These are phyloP conservation scores for Rhadina sibilatrix DNA, from an alignment of 2,113 vertebrate genomes.

Conservation along the genomic window DNA sequence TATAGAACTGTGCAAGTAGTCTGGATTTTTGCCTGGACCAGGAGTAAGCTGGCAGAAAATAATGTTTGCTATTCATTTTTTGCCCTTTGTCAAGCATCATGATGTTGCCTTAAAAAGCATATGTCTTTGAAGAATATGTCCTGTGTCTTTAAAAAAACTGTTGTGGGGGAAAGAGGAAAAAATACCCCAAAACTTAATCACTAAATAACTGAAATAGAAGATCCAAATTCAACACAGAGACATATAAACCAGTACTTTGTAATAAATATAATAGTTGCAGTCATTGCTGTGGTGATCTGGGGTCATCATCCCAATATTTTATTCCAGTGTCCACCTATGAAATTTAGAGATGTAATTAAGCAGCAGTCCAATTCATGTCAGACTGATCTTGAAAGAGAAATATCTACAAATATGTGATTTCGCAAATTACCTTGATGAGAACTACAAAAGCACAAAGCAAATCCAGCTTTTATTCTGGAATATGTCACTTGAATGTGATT, in stretches of 20 bases:
- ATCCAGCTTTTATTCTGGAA: background rate
- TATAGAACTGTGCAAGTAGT: background rate
- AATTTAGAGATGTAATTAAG: background rate
- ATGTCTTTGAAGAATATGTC: background rate
- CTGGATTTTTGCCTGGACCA: background rate
- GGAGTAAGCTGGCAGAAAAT: background rate
- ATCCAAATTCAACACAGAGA: background rate
- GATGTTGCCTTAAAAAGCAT: background rate
- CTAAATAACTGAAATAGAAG: background rate
- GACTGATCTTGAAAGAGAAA: background rate
- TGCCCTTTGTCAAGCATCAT: background rate
- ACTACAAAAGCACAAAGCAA: background rate
- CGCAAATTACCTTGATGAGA: background rate
- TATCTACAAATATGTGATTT: background rate
- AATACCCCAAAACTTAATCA: background rate
- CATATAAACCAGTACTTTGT: background rate
- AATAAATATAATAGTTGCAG: background rate
- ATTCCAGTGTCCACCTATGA: background rate
- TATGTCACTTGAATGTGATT: background rate
- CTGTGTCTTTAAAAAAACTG: background rate
- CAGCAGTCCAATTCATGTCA: background rate
- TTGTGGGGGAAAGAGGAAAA: background rate
- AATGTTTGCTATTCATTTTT: background rate
- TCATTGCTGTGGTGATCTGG: background rate
- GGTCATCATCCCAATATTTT: background rate